Conservation (phyloP, 2,113 vertebrate species). For the Mohoua ochrocephala region DNA sequence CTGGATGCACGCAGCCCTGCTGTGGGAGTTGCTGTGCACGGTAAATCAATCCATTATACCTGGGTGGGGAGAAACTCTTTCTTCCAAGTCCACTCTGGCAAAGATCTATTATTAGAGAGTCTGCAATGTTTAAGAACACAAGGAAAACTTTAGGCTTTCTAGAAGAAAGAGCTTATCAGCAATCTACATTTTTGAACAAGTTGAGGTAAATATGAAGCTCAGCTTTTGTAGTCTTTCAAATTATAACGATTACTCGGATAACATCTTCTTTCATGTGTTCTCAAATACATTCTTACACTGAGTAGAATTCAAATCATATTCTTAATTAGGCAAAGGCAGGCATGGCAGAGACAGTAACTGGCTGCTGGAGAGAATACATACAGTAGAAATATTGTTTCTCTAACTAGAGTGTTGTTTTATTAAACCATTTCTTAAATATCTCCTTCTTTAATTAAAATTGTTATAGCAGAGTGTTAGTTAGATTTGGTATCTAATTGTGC, state of each 20-base stretch:
- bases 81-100: not conserved
- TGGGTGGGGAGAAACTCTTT: not conserved
- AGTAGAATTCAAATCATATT: not conserved
- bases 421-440: not conserved
- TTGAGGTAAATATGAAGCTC: not conserved
- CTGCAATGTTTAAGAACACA: not conserved
- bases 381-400: not conserved
- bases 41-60: not conserved
- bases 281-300: not conserved
- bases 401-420: not conserved
- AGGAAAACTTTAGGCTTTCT: not conserved
- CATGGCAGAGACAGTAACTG: not conserved
- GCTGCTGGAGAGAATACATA: not conserved
- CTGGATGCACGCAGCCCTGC: not conserved
- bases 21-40: not conserved
- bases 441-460: not conserved
- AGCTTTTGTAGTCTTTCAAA: not conserved
- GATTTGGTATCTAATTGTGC: not conserved
- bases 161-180: not conserved
- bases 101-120: not conserved
- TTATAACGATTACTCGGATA: rapidly evolving
- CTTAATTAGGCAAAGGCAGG: not conserved
- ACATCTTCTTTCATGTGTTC: not conserved
- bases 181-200: not conserved
- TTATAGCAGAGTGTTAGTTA: not conserved